A percentile compares a stretch with the other conserved stretches of the same genome.
Conservation (phyloP, 2,797 vertebrate genomes). For the Salarias fasciatus region DNA sequence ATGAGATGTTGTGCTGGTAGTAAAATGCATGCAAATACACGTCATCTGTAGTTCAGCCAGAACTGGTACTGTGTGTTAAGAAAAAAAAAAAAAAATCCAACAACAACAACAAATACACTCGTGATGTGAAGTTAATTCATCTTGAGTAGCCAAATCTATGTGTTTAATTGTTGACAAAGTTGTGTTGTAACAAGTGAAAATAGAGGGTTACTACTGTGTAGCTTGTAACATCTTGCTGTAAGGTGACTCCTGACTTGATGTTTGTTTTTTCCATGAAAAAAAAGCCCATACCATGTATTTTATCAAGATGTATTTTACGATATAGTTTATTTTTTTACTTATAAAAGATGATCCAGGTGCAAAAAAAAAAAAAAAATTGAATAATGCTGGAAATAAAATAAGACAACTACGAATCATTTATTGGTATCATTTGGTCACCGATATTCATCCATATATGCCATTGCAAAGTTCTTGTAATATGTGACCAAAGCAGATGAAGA, state of each 20-base stretch:
- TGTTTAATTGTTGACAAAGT: conserved; percentile 77
- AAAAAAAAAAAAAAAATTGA: conserved; percentile 69
- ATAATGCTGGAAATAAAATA: conserved; percentile 68
- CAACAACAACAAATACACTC: conserved; percentile 61
- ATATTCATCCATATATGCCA: neutral
- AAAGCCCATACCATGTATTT: conserved; percentile 90
- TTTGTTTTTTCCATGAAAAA: conserved; percentile 87
- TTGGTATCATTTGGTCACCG: conserved; percentile 51
- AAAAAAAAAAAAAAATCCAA: conserved; percentile 26
- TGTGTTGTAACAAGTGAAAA: conserved; percentile 73
- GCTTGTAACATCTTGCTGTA: conserved; percentile 71
- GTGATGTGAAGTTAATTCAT: conserved; percentile 85
- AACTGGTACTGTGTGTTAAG: conserved; percentile 83
- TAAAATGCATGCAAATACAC: conserved; percentile 90
- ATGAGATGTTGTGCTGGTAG: conserved; percentile 83
- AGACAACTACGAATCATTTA: conserved; percentile 65
- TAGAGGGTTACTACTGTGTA: conserved; percentile 70
- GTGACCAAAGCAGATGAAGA: too few relatives aligned
- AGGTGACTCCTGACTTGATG: conserved; percentile 56
- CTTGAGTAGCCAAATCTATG: conserved; percentile 54
- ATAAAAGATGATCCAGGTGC: conserved; percentile 81
- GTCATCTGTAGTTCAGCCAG: conserved; percentile 78
- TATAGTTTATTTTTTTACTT: conserved; percentile 98
- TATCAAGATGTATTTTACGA: conserved; percentile 93
- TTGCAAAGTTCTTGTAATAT: too few relatives aligned